Base-by-base conservation (phyloP, 2,888 invertebrate genomes). In the Cataglyphis cursor region DNA sequence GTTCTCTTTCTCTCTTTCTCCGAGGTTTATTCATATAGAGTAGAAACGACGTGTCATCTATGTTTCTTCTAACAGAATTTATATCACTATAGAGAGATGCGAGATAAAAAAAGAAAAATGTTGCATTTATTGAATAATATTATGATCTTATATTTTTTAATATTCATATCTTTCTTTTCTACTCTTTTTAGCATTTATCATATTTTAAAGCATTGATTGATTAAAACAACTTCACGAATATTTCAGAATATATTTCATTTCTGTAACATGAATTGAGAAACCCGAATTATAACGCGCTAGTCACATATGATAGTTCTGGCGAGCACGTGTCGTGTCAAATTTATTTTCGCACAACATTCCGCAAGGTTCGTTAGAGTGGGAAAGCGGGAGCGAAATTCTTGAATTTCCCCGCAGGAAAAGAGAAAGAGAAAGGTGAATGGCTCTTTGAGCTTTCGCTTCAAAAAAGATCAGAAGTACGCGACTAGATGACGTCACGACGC, bases 401-500 rank as follows among this genome's bases (percentile, higher is more conserved):
- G 35, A 28, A 51, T 65, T 18, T 5, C 5, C 12, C 28, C 28
- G 41, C 1, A 76, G n/a, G 2, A 15, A 3, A 15, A 1, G 21
- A 0, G 28, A 15, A n/a, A 54, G 28, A n/a, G 1, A 64, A 6
- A 18, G 15, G 8, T 8, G 2, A 0, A 66, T n/a, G 57, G 54
- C 18, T 38, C 76, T 65, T 66, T 41, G 54, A 65, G n/a, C n/a
- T 76, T 35, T 54, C 38, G 38, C 44, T 66, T 76, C 41, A 41
- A 76, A 66, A 38, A 28, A 24, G 76, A 66, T 76, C 76, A 80
- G 21, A 83, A 89, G 85, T 87, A 80, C 64, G 80, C 64, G 80
- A 74, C 83, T 48, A 8, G n/a, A 51, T 51, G 87, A 62, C 76
- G 86, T 85, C 81, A 86, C 84, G 83, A 84, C 81, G 48, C n/a